Evolutionary conservation across 1,140 invertebrate species (phyloP).

Genomic region (Drosophila prosaltans): DNA sequence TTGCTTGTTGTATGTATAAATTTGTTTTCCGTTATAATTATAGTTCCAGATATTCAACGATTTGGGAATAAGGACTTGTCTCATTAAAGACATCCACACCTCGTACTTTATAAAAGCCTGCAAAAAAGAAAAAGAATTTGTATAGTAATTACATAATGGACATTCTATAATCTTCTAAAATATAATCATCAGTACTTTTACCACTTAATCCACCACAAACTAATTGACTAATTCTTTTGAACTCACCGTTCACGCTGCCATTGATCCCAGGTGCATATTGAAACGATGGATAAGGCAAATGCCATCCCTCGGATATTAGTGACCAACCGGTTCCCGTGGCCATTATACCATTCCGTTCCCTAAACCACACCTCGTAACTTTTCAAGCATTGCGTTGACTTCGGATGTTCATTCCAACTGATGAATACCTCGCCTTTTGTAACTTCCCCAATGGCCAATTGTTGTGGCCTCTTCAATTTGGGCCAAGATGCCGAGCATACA

Average conservation of each 20-base stretch:
- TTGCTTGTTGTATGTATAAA: slow-evolving; percentile 39
- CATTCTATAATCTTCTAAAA: too few relatives aligned
- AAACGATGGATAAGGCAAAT: slow-evolving; percentile 80
- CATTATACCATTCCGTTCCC: slow-evolving; percentile 31
- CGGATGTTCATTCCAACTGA: slow-evolving; percentile 70
- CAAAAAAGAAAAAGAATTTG: not conserved
- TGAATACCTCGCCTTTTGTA: slow-evolving; percentile 67
- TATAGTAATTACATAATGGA: not conserved
- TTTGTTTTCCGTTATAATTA: slow-evolving; percentile 47
- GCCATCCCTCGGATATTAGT: slow-evolving; percentile 60
- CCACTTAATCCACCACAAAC: not conserved
- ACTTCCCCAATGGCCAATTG: slow-evolving; percentile 60
- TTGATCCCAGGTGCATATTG: slow-evolving; percentile 56
- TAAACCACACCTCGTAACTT: slow-evolving; percentile 80
- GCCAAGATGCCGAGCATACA: slow-evolving; percentile 66
- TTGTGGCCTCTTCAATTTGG: slow-evolving; percentile 51
- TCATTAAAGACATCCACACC: slow-evolving; percentile 73
- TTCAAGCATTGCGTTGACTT: slow-evolving; percentile 66
- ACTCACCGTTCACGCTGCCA: slow-evolving; percentile 67
- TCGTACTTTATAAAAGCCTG: slow-evolving; percentile 79
- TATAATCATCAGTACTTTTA: not conserved
- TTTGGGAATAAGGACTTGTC: slow-evolving; percentile 68
- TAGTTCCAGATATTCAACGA: slow-evolving; percentile 76
- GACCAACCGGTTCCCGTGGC: slow-evolving; percentile 50
- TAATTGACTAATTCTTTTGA: not conserved